phyloP scores from a whole-genome alignment of 2,113 vertebrate species.

The Sigmodon hispidus region DNA sequence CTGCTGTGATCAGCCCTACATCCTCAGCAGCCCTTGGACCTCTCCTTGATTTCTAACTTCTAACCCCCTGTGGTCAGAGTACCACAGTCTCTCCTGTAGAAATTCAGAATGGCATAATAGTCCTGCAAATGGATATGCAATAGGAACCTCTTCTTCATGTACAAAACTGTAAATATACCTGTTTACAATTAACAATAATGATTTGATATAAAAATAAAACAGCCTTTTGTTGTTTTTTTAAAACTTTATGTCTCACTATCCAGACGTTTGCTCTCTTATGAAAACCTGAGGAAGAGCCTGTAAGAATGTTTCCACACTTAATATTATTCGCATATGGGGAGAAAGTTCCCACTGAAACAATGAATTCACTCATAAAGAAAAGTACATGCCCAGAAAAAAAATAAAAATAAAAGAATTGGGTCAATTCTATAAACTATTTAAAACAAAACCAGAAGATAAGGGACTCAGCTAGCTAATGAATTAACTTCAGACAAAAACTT shows the following conservation, averaged over 20 bases:
- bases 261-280: not conserved
- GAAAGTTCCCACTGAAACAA: not conserved
- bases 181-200: not conserved
- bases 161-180: not conserved
- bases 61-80: not conserved
- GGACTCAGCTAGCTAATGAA: not conserved
- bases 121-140: not conserved
- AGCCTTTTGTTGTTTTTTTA: not conserved
- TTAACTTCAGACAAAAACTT: not conserved
- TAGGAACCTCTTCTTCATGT: not conserved
- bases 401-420: not conserved
- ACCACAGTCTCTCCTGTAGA: not conserved
- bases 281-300: not conserved
- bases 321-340: not conserved
- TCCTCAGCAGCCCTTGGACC: not conserved
- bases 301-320: not conserved
- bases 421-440: conserved; percentile 46
- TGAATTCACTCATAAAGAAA: not conserved
- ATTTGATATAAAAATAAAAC: conserved; percentile 3
- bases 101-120: not conserved
- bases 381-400: not conserved
- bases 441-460: conserved; percentile 24
- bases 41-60: not conserved
- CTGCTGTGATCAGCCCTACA: not conserved
- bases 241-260: not conserved